A percentile compares a stretch with the other conserved stretches of the same genome.
phyloP scores from a whole-genome alignment of 2,888 invertebrate species.

The Acleris laterana region DNA sequence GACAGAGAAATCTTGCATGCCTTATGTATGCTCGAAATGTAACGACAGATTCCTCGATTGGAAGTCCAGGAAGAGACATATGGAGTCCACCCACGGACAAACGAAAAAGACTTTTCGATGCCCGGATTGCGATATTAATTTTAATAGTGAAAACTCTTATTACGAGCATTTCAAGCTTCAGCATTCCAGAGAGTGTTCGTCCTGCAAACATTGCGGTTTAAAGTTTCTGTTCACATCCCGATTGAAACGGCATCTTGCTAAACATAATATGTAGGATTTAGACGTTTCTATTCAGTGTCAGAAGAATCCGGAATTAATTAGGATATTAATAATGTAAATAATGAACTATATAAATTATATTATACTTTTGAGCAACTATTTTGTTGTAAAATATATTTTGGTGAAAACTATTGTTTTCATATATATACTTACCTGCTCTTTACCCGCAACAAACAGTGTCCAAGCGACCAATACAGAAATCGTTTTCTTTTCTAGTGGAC shows the following conservation, averaged over 20 bases:
- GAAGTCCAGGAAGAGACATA: slow-evolving; percentile 65
- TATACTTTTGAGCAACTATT: too few species aligned
- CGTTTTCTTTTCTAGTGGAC: slow-evolving; percentile 40
- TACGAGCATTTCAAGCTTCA: slow-evolving; percentile 72
- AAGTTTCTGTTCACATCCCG: slow-evolving; percentile 68
- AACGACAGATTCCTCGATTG: slow-evolving; percentile 69
- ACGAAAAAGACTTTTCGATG: slow-evolving; percentile 61
- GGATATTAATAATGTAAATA: too few species aligned
- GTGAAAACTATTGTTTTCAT: too few species aligned
- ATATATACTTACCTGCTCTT: too few species aligned
- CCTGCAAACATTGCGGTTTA: slow-evolving; percentile 72
- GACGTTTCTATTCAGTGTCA: background rate
- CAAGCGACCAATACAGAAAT: slow-evolving; percentile 26
- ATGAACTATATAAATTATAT: too few species aligned
- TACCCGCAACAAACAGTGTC: background rate
- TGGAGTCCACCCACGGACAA: slow-evolving; percentile 68
- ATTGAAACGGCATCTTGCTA: slow-evolving; percentile 67
- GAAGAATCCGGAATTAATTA: too few species aligned
- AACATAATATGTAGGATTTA: slow-evolving; percentile 53
- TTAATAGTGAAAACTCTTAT: slow-evolving; percentile 62
- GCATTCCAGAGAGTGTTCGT: slow-evolving; percentile 68
- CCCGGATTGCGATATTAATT: slow-evolving; percentile 66
- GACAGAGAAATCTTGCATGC: slow-evolving; percentile 71
- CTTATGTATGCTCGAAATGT: slow-evolving; percentile 71
- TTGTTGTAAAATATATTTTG: too few species aligned